A percentile compares a stretch with the other conserved stretches of the same genome.
phyloP scores from a whole-genome alignment of 2,888 invertebrate species.

The Agriopis aurantiaria region DNA sequence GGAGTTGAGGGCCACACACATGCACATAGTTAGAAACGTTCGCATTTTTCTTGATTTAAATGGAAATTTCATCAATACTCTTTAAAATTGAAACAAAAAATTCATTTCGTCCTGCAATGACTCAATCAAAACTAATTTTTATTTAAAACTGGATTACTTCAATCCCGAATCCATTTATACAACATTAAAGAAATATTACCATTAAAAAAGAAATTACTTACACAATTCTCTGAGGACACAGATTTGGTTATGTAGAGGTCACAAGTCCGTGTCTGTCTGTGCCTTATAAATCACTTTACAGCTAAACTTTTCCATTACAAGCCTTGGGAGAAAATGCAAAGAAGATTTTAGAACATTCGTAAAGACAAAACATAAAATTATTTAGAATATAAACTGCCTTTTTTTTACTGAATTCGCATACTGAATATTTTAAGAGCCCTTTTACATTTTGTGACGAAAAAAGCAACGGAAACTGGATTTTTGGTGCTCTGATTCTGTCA shows the following conservation, averaged over 20 bases:
- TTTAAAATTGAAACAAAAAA: not conserved
- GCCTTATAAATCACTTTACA: slow-evolving; percentile 84
- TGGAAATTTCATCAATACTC: too few relatives aligned
- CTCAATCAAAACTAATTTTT: slow-evolving; percentile 17
- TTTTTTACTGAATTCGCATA: not conserved
- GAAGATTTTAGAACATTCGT: slow-evolving; percentile 28
- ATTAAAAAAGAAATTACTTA: slow-evolving; percentile 42
- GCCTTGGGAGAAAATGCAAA: slow-evolving; percentile 57
- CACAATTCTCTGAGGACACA: slow-evolving; percentile 48
- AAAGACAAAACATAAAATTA: not conserved
- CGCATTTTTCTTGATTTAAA: too few relatives aligned
- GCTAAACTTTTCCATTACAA: slow-evolving; percentile 84
- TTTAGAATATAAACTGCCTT: not conserved
- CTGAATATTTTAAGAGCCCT: not conserved
- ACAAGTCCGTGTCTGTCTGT: slow-evolving; percentile 69
- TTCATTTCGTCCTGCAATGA: slow-evolving; percentile 27
- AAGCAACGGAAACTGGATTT: too few relatives aligned
- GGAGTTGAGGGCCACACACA: too few relatives aligned
- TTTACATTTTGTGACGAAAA: too few relatives aligned
- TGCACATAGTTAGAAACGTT: too few relatives aligned
- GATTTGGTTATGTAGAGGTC: slow-evolving; percentile 69
- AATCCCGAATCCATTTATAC: slow-evolving; percentile 30
- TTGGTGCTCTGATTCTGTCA: too few relatives aligned
- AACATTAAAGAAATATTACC: slow-evolving; percentile 31
- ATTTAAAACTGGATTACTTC: slow-evolving; percentile 17